Conservation (phyloP, 2,113 vertebrate genomes). For the Willisornis vidua region DNA sequence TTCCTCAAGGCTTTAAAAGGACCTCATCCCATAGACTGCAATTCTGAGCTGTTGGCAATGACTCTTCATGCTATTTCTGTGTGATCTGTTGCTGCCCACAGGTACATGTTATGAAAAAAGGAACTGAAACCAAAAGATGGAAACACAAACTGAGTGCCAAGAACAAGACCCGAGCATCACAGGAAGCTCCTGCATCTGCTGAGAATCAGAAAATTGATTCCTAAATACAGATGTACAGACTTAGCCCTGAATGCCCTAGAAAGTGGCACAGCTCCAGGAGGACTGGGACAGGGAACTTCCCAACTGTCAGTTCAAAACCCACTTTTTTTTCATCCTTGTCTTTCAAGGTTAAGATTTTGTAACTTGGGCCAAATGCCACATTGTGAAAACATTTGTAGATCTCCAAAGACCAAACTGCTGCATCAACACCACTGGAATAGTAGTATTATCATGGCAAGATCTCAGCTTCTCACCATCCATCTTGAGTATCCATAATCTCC, state of each 20-base stretch:
- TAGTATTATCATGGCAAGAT: not conserved
- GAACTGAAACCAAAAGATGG: not conserved
- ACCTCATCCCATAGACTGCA: not conserved
- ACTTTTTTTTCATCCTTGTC: not conserved
- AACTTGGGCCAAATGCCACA: not conserved
- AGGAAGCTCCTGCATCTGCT: not conserved
- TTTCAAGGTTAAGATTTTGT: not conserved
- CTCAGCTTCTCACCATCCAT: not conserved
- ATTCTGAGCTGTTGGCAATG: not conserved
- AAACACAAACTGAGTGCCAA: not conserved
- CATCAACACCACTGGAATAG: not conserved
- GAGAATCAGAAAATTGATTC: not conserved
- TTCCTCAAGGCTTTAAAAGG: not conserved
- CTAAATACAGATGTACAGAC: not conserved
- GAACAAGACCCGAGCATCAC: not conserved
- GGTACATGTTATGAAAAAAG: not conserved
- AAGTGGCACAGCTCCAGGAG: fast-evolving
- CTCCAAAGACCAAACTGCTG: not conserved
- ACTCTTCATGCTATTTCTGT: not conserved
- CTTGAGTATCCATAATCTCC: not conserved
- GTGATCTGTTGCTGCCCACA: not conserved
- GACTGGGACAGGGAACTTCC: not conserved
- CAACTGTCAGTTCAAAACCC: not conserved
- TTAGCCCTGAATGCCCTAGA: not conserved
- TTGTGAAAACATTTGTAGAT: not conserved